Percentiles rank a stretch among this genome's conserved stretches.
phyloP scores from a whole-genome alignment of 2,888 invertebrate genomes.

The Luperina nickerlii region DNA sequence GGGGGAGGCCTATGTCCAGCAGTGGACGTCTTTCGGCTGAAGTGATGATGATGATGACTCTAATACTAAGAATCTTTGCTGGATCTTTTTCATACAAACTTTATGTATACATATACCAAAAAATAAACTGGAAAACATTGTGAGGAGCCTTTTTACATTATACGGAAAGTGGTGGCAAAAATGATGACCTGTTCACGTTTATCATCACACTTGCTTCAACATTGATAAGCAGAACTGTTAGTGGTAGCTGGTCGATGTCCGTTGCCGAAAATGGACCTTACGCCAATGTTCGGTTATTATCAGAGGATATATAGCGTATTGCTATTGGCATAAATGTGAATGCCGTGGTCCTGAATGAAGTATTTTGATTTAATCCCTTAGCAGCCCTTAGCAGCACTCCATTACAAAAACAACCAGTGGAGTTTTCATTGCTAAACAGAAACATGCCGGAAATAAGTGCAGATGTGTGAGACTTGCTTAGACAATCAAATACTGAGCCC shows the following conservation, averaged over 20 bases:
- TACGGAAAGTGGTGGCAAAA: neutral
- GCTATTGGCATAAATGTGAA: neutral
- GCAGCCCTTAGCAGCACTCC: neutral
- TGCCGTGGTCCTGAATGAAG: neutral
- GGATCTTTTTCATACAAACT: neutral
- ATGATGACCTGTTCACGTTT: neutral
- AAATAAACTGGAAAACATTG: neutral
- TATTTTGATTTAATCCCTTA: neutral
- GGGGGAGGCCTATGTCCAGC: too few species aligned
- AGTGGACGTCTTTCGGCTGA: too few species aligned
- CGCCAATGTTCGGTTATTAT: neutral
- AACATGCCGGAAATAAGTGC: neutral
- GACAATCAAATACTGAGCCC: neutral
- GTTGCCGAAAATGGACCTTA: neutral
- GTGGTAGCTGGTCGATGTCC: neutral
- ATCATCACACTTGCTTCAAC: neutral
- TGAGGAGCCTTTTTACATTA: neutral
- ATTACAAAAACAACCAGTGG: neutral
- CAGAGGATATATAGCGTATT: neutral
- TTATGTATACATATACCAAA: too few species aligned
- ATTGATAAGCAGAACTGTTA: neutral
- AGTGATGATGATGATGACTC: too few species aligned
- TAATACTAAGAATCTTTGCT: conserved; percentile 14
- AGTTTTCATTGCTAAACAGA: neutral
- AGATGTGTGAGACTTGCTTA: neutral